Evolutionary conservation across 2,888 invertebrate species (phyloP), one percentile per base, ranked within the genome.

Genomic region (Sipha maydis): DNA sequence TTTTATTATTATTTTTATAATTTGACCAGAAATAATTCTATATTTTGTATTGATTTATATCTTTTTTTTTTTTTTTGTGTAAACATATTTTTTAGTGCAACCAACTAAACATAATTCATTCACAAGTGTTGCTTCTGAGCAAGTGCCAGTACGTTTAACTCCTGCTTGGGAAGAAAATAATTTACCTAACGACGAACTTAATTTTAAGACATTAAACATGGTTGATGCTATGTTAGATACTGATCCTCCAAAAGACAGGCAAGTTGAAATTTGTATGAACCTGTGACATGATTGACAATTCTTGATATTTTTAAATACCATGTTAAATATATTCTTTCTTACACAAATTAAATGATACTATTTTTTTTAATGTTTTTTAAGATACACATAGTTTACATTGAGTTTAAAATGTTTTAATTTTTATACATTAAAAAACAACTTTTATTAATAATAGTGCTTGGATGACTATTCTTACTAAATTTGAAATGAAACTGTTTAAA

Each of bases 131-230:
- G 80, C 75, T 8, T 56, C 88, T 31, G 88, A 88, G 17, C 88
- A 79, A 80, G 71, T 88, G 92, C 96, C 97, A 82, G 97, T 97
- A 90, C 95, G 95, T 90, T 93, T 97, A 90, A 97, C 96, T 85
- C 97, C 97, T 21, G 96, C 96, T 89, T 97, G 96, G 96, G 97
- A 97, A 92, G 96, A 96, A 90, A 95, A 95, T 90, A 96, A 96
- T 92, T 93, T 96, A 91, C 95, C 96, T 86, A 96, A 95, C 92
- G 96, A 96, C 93, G 96, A 96, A 91, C 94, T 96, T 91, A 96
- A 96, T 93, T 95, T 96, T 92, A 95, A 93, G 94, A 94, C 93
- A 89, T 93, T 95, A 76, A 94, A 94, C 69, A 94, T 95, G 94
- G 95, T 95, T 90, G 94, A 94, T 90, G 94, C 94, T 14, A 93